phyloP scores from a whole-genome alignment of 2,113 vertebrate species.

The Callaeas wilsoni region DNA sequence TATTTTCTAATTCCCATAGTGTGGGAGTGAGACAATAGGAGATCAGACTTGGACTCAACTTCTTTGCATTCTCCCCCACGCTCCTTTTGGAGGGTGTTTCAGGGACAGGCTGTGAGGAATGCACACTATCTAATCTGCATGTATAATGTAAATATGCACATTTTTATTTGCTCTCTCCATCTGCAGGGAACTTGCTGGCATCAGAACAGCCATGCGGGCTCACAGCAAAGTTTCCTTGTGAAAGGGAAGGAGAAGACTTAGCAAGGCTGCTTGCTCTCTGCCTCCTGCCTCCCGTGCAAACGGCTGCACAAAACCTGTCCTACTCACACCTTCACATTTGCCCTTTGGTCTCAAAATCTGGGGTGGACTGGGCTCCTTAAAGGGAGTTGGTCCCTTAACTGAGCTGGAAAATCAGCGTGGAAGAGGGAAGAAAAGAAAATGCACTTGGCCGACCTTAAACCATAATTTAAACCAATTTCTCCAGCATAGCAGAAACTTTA shows the following conservation, averaged over 20 bases:
- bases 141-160: conserved; percentile 58
- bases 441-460: neutral
- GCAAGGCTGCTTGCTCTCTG: neutral
- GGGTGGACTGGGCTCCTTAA: neutral
- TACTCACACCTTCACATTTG: neutral
- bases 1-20: neutral
- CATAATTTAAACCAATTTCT: neutral
- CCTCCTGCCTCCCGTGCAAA: neutral
- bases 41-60: conserved; percentile 21
- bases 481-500: neutral
- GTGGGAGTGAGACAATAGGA: conserved; percentile 33
- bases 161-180: conserved; percentile 55
- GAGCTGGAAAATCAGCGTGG: neutral
- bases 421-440: neutral
- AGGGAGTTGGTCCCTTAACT: neutral
- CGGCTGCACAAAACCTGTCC: neutral
- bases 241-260: neutral
- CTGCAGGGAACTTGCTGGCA: conserved; percentile 62
- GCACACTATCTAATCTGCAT: conserved; percentile 69
- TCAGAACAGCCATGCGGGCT: conserved; percentile 41
- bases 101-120: conserved; percentile 64
- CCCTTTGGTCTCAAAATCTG: neutral
- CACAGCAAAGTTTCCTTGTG: neutral
- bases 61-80: conserved; percentile 54
- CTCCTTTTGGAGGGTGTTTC: conserved; percentile 63